Evolutionary conservation across 37 sponge, comb jelly and placozoan genomes (phyloP), one percentile per base, ranked within the genome.

Genomic region (Ianthella basta): DNA sequence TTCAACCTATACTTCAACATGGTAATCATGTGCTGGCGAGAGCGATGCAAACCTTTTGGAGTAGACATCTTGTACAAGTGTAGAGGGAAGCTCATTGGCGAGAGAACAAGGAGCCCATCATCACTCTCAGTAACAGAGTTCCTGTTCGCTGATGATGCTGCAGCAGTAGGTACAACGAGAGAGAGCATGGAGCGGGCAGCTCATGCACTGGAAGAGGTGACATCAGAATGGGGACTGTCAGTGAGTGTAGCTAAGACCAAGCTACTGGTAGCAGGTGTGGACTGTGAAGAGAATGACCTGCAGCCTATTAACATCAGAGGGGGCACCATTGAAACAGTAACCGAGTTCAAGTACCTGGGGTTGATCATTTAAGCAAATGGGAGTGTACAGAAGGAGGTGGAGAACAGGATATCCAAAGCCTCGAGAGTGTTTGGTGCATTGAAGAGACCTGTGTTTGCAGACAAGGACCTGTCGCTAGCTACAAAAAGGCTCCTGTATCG

Each of bases 1-100:
- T 86, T 86, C 59, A 86, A 82, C 83, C 77, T 88, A 12, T 88
- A 84, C 80, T 83, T 84, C 40, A 79, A 44, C 30, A 4, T 80
- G 38, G 73, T 80, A 27, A 65, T 79, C 36, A 14, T 23, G 15
- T 8, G 24, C 25, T 50, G 82, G 87, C 32, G 73, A 54, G 72
- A 32, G 27, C 23, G 59, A 14, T 80, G 59, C 23, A 15, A 21
- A 80, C 25, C 24, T 10, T 10, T 29, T 21, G 77, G 77, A 15
- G 77, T 74, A 21, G 77, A 74, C 5, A 30, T 74, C 27, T 38
- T 60, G 86, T 85, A 59, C 55, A 75, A 85, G 37, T 35, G 40
- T 34, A 37, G 86, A 6, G 60, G 86, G 35, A 85, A 77, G 86
- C 79, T 75, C 61, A 79, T 77, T 55, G 79, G 86, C 15, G 84